phyloP scores from a whole-genome alignment of 2,888 invertebrate species.

The Nemurella pictetii region DNA sequence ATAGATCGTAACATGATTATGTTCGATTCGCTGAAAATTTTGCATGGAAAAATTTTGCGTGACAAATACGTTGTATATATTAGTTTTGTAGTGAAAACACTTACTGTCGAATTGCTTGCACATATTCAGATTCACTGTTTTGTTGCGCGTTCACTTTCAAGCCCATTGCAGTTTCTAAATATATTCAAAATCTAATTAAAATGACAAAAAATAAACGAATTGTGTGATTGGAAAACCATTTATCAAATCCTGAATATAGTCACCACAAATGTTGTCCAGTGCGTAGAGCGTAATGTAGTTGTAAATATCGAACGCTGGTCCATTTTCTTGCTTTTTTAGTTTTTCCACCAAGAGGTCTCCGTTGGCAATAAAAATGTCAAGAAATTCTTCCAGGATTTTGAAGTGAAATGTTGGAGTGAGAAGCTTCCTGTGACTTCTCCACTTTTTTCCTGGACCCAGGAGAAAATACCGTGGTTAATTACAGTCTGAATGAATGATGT shows the following conservation, averaged over 20 bases:
- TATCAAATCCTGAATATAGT: constrained; percentile 27
- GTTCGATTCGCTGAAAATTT: neutral
- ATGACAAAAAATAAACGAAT: no score
- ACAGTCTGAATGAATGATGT: no score
- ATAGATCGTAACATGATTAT: neutral
- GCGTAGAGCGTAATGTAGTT: constrained; percentile 42
- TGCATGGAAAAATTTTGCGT: no score
- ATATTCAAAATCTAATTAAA: neutral
- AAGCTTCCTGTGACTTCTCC: neutral
- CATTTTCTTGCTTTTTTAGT: neutral
- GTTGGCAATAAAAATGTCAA: neutral
- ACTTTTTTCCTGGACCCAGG: neutral
- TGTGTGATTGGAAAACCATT: no score
- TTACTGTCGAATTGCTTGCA: constrained; percentile 36
- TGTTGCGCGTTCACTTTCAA: constrained; percentile 31
- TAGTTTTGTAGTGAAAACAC: neutral
- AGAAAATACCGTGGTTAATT: neutral
- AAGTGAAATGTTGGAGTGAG: neutral
- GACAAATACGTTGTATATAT: no score
- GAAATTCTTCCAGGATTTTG: neutral
- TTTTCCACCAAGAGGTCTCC: neutral
- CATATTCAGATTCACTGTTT: constrained; percentile 34
- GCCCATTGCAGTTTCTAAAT: constrained; percentile 34
- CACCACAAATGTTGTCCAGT: constrained; percentile 45
- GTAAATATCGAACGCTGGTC: constrained; percentile 33